These are phyloP conservation scores for Tachyglossus aculeatus DNA, from an alignment of 2,797 vertebrate genomes.

Conservation along the genomic window DNA sequence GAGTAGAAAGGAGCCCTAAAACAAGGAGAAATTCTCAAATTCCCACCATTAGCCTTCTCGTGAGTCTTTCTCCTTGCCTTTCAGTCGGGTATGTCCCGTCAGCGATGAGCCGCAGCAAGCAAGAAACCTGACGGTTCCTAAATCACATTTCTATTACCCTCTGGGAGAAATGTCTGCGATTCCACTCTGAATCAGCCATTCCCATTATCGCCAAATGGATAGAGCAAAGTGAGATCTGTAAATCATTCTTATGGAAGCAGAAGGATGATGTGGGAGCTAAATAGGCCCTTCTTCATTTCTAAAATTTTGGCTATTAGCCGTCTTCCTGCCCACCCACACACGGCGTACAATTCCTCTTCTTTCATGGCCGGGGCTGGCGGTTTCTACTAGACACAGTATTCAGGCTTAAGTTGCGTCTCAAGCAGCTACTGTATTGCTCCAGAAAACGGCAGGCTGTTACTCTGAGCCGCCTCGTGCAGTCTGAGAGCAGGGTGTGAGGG, in stretches of 20 bases:
- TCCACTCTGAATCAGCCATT: no score
- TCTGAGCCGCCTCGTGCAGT: background rate
- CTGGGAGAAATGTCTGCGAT: no score
- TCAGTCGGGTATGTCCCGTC: no score
- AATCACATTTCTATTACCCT: no score
- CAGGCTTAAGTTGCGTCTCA: constrained; percentile 34
- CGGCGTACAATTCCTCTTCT: background rate
- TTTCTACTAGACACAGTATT: constrained; percentile 36
- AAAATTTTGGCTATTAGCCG: background rate
- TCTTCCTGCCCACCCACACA: constrained; percentile 4
- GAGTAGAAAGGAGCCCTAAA: no score
- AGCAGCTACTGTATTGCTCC: constrained; percentile 21
- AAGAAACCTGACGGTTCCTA: no score
- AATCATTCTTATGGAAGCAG: background rate
- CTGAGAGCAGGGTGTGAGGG: constrained; percentile 10
- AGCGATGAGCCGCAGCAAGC: no score
- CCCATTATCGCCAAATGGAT: background rate
- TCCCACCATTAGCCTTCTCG: no score
- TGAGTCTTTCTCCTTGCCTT: no score
- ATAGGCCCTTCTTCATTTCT: background rate
- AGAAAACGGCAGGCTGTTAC: constrained; percentile 61
- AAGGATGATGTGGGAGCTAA: constrained; percentile 18
- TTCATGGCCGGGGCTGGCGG: background rate
- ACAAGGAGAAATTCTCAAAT: no score
- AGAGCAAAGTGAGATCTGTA: background rate